These are phyloP conservation scores for Scleropages formosus DNA, from an alignment of 2,797 vertebrate species.

Conservation along the genomic window DNA sequence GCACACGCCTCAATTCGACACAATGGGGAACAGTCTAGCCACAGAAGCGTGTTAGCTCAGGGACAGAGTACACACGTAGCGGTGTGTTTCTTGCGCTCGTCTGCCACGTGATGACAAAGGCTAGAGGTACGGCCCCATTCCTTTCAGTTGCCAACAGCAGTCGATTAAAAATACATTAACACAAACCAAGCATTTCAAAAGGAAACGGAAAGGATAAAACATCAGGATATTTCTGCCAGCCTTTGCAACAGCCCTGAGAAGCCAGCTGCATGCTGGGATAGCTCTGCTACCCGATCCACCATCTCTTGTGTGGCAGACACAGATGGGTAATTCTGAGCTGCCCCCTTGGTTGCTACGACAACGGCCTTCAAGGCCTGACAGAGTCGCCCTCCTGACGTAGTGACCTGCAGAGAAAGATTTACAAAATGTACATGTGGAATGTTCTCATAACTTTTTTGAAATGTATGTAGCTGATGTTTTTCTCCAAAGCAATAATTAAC, in stretches of 20 bases:
- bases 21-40: not conserved
- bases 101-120: constrained; percentile 35
- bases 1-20: not conserved
- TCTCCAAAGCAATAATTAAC: no score
- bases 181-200: constrained; percentile 69
- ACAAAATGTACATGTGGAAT: not conserved
- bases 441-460: not conserved
- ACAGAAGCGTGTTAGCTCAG: not conserved
- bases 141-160: constrained; percentile 39
- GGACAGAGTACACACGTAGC: not conserved
- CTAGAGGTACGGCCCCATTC: constrained; percentile 28
- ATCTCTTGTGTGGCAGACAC: constrained; percentile 79
- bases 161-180: constrained; percentile 38
- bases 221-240: constrained; percentile 75
- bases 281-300: constrained; percentile 78
- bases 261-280: constrained; percentile 79
- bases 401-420: constrained; percentile 59
- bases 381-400: constrained; percentile 75
- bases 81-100: constrained; percentile 21
- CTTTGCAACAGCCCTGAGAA: constrained; percentile 82
- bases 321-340: constrained; percentile 84
- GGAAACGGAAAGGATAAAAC: constrained; percentile 43
- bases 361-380: constrained; percentile 83
- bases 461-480: not conserved
- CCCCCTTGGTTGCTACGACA: constrained; percentile 84